Conservation (phyloP, 2,113 vertebrate species). For the Acinonyx jubatus region DNA sequence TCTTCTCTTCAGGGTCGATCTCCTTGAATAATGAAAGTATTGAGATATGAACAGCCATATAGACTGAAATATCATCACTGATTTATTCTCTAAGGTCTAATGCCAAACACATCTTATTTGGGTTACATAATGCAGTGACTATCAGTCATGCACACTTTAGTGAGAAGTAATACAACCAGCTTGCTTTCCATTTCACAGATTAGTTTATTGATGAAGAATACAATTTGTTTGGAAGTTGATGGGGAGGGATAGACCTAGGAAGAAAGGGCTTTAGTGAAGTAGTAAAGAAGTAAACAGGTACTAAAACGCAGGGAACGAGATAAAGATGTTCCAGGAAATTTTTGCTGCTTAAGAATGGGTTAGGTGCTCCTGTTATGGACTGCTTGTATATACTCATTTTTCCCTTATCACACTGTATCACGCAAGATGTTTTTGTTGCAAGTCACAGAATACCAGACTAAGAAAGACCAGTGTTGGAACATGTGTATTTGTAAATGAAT, state of each 20-base stretch:
- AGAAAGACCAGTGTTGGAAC: neutral
- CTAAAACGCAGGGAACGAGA: neutral
- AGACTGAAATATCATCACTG: neutral
- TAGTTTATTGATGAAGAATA: neutral
- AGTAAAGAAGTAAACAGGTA: neutral
- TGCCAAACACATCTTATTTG: neutral
- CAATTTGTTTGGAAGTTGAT: neutral
- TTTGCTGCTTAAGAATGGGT: neutral
- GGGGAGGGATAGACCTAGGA: neutral
- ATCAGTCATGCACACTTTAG: neutral
- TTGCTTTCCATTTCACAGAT: neutral
- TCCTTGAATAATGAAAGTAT: neutral
- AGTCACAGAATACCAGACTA: neutral
- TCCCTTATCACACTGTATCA: neutral
- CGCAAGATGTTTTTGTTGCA: neutral
- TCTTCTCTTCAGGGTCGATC: neutral
- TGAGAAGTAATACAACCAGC: neutral
- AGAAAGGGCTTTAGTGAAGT: neutral
- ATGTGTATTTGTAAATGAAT: neutral
- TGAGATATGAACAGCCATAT: neutral
- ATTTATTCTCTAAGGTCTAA: neutral
- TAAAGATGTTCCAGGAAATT: neutral
- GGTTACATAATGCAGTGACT: neutral
- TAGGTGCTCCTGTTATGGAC: neutral
- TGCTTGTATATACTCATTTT: neutral